phyloP scores from a whole-genome alignment of 2,113 vertebrate species.

The Spea multiplicata region DNA sequence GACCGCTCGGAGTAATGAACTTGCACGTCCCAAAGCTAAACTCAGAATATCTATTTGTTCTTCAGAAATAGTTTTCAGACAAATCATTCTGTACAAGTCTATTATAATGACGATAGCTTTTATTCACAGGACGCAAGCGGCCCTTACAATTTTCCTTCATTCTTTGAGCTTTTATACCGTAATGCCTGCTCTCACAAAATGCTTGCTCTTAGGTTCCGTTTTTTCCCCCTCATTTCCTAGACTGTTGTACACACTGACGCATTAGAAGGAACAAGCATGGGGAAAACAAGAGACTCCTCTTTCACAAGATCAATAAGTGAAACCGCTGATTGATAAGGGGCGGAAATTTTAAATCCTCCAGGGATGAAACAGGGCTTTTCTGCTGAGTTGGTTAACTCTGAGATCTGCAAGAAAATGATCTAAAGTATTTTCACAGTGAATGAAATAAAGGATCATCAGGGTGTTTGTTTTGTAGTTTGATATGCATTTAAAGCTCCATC shows the following conservation, averaged over 20 bases:
- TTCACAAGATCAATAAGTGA: conserved; percentile 41
- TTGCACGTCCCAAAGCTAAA: too few relatives aligned
- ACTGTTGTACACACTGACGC: background rate
- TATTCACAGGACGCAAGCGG: too few relatives aligned
- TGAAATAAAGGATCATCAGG: conserved; percentile 13
- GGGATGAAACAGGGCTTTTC: conserved; percentile 28
- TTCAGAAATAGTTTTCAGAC: too few relatives aligned
- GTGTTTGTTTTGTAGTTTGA: conserved; percentile 24
- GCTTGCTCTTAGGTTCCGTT: background rate
- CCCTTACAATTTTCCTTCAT: too few relatives aligned
- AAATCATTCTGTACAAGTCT: too few relatives aligned
- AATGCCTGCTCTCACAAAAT: background rate
- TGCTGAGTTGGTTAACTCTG: conserved; percentile 29
- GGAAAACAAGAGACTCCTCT: conserved; percentile 5
- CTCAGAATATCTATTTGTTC: too few relatives aligned
- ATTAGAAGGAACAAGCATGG: conserved; percentile 11
- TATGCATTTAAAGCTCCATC: conserved; percentile 32
- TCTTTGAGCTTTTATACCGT: too few relatives aligned
- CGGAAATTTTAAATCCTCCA: conserved; percentile 34
- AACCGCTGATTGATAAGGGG: conserved; percentile 40
- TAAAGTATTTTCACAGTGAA: conserved; percentile 18
- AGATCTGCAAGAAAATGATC: conserved; percentile 32
- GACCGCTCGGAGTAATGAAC: too few relatives aligned
- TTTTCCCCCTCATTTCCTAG: background rate
- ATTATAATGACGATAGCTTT: too few relatives aligned